Conservation (phyloP, 2,113 vertebrate genomes). For the Pipra filicauda region DNA sequence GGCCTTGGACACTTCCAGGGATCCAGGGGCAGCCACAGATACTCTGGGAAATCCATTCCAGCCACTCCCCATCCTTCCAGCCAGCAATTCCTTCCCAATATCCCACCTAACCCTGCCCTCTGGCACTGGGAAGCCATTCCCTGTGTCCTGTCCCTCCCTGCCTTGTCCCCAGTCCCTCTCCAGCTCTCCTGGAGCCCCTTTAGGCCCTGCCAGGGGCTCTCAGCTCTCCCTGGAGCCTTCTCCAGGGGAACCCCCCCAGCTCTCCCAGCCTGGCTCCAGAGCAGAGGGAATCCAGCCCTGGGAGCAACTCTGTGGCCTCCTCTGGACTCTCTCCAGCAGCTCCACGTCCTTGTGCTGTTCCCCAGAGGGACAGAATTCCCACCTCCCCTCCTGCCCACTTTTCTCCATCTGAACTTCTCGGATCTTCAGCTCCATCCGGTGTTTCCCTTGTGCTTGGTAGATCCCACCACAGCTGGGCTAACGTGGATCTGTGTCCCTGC, state of each 20-base stretch:
- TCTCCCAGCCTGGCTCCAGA: neutral
- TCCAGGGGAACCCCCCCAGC: neutral
- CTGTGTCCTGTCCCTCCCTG: neutral
- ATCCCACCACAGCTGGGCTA: neutral
- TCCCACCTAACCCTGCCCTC: neutral
- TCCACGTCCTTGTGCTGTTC: accelerated
- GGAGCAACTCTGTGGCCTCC: accelerated
- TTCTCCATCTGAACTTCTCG: neutral
- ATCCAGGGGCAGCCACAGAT: neutral
- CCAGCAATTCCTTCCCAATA: neutral
- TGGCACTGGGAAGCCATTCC: neutral
- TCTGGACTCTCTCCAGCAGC: neutral
- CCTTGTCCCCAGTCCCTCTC: neutral
- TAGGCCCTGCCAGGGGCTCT: neutral
- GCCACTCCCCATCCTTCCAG: neutral
- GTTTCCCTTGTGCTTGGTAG: neutral
- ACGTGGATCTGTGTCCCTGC: neutral
- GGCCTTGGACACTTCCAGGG: neutral
- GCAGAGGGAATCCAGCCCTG: neutral
- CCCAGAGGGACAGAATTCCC: neutral
- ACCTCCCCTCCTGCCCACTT: neutral
- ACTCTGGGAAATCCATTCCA: neutral
- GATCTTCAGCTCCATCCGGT: accelerated
- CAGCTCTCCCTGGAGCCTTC: neutral
- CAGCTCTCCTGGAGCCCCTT: neutral